These are phyloP conservation scores for Cebidichthys violaceus DNA, from an alignment of 2,113 vertebrate species.

Conservation along the genomic window DNA sequence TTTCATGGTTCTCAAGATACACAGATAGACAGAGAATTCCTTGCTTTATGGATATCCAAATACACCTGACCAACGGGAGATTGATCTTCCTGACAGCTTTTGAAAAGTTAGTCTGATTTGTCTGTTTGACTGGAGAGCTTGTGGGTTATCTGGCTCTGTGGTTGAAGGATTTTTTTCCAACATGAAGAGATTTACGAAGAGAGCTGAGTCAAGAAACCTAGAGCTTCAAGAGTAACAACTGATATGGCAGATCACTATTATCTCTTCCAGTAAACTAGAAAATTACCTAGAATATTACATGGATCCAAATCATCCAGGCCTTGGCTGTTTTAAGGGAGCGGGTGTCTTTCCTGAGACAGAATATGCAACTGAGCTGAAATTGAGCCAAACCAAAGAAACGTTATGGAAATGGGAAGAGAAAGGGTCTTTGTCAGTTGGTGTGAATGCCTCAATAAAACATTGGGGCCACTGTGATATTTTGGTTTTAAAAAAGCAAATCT, in stretches of 20 bases:
- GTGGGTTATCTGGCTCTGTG: conserved; percentile 5
- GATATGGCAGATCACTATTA: neutral
- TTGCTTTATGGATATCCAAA: conserved; percentile 39
- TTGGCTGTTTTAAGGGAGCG: neutral
- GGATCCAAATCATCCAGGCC: conserved; percentile 2
- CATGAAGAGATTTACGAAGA: conserved; percentile 22
- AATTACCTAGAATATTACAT: neutral
- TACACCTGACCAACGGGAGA: conserved; percentile 42
- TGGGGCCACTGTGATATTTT: neutral
- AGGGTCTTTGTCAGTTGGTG: neutral
- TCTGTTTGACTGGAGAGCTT: conserved; percentile 29
- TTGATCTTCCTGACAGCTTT: conserved; percentile 27
- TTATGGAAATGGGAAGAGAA: neutral
- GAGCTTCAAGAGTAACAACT: conserved; percentile 17
- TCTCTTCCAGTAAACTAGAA: neutral
- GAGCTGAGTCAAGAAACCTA: conserved; percentile 28
- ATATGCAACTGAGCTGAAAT: neutral
- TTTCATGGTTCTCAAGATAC: neutral
- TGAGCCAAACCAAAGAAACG: neutral
- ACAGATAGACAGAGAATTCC: neutral
- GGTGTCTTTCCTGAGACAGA: conserved; percentile 7
- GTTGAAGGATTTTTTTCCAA: conserved; percentile 35
- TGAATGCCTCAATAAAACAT: neutral
- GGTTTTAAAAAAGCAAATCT: neutral
- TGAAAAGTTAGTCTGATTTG: conserved; percentile 23